Evolutionary conservation across 2,113 vertebrate species (phyloP).

Genomic region (Synodontis membranacea): DNA sequence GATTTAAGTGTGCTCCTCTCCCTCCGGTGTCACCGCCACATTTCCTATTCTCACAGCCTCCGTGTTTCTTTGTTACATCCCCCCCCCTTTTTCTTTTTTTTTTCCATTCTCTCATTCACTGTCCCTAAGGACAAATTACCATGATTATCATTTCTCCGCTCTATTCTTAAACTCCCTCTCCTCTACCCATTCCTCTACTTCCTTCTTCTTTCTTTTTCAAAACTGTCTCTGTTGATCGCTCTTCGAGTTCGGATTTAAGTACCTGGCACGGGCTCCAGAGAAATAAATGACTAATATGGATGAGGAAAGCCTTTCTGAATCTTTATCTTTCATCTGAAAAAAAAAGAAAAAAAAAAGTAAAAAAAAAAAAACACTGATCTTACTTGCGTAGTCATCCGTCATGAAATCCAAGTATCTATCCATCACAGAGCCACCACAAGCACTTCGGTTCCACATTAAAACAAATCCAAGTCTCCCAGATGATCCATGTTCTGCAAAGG

Average conservation of each 20-base stretch:
- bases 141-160: constrained; percentile 62
- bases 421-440: constrained; percentile 67
- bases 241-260: constrained; percentile 52
- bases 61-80: constrained; percentile 50
- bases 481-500: background rate
- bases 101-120: constrained; percentile 21
- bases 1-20: constrained; percentile 49
- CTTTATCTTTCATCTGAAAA: constrained; percentile 64
- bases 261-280: constrained; percentile 55
- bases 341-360: constrained; percentile 59
- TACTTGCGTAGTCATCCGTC: constrained; percentile 69
- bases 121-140: constrained; percentile 53
- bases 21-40: constrained; percentile 25
- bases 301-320: constrained; percentile 57
- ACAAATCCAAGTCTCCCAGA: constrained; percentile 51
- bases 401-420: constrained; percentile 67
- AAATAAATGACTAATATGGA: constrained; percentile 77
- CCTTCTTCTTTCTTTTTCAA: constrained; percentile 47
- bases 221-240: constrained; percentile 42
- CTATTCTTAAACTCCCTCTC: constrained; percentile 56
- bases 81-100: too few relatives aligned
- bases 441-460: constrained; percentile 64
- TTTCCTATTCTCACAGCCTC: constrained; percentile 50
- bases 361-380: constrained; percentile 66
- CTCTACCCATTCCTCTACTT: constrained; percentile 18